Evolutionary conservation across 2,113 vertebrate genomes (phyloP), one percentile per base, ranked within the genome.

Genomic region (Camelus bactrianus): DNA sequence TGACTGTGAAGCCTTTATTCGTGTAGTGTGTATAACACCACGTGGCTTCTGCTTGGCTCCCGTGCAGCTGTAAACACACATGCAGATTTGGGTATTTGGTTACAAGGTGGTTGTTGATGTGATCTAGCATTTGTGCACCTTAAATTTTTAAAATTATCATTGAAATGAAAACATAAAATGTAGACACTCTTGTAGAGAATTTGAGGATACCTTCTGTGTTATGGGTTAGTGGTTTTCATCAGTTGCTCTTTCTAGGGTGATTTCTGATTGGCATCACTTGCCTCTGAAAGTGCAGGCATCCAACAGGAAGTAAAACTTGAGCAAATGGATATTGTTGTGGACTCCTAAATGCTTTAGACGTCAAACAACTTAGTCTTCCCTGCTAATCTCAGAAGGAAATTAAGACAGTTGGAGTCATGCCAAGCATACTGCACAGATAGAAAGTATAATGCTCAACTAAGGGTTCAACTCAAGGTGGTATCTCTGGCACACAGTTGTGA

Each of bases 81-180:
- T 16, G 26, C 5, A 64, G 12, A 84, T 81, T 52, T 91, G 58
- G 14, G 14, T 69, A 56, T 46, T 69, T 77, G 94, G 42, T 86
- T 89, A 54, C 42, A n/a, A 91, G 12, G 38, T 88, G 9, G 69
- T 79, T 60, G 80, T 38, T 20, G 54, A 88, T 60, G 22, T n/a
- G 46, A 42, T 35, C 22, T 28, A 87, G 19, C 77, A 32, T 65
- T 65, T 22, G 20, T 26, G 76, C 26, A 56, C 26, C 67, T 16
- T 65, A 88, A 30, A 42, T 32, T 62, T 83, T 92, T 6, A 1
- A 76, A 79, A 48, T 77, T 28, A 52, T 52, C 11, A 12, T 50
- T 65, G 56, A 93, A 88, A 60, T 22, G 19, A 60, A 96, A 94
- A 73, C 19, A 65, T 42, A 96, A 86, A 22, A 22, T 46, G 77